Base-by-base conservation (phyloP, 2,797 vertebrate genomes). In the Macropus fuliginosus region DNA sequence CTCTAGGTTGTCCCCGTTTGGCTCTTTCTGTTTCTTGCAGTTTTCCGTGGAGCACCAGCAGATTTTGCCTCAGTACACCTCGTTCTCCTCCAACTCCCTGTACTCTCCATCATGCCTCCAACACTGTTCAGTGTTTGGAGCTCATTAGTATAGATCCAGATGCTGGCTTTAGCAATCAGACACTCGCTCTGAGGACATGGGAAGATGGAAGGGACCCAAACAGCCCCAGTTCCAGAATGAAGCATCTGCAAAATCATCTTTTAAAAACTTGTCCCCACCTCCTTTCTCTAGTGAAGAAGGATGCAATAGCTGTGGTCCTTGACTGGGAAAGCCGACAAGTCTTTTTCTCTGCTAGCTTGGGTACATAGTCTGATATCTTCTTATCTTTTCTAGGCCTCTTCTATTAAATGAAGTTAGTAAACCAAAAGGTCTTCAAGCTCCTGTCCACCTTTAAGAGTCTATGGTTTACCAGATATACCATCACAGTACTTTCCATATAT, bases 121-220 rank as follows among this genome's bases (percentile, higher is more conserved):
- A 91, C 93, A 92, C 93, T 92, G 9, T 97, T 95, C 46, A 91
- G 90, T 94, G 96, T 96, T 98, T 94, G 93, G 96, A 93, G 95
- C 93, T 97, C 94, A 92, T 95, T 96, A 97, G 97, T 96, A 92
- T 89, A 96, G 94, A 81, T 96, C 87, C 54, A 97, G 96, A 98
- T 97, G 95, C 98, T 96, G 94, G 96, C 95, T 97, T 97, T 96
- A 95, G 97, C 98, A 97, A 95, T 94, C 55, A 94, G 95, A 96
- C 57, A 95, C 96, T 96, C 97, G 97, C 90, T n/a, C 94, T 93
- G 96, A 97, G 97, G 96, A 96, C 96, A 95, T 94, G 31, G 81
- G 94, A 98, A 93, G 93, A 55, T 14, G 81, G 0, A 95, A 96
- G 55, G 96, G 96, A 89, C 16, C 10, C 1, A 4, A 29, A 90